These are phyloP conservation scores for Ochropleura leucogaster DNA, from an alignment of 2,888 invertebrate species.

Conservation along the genomic window DNA sequence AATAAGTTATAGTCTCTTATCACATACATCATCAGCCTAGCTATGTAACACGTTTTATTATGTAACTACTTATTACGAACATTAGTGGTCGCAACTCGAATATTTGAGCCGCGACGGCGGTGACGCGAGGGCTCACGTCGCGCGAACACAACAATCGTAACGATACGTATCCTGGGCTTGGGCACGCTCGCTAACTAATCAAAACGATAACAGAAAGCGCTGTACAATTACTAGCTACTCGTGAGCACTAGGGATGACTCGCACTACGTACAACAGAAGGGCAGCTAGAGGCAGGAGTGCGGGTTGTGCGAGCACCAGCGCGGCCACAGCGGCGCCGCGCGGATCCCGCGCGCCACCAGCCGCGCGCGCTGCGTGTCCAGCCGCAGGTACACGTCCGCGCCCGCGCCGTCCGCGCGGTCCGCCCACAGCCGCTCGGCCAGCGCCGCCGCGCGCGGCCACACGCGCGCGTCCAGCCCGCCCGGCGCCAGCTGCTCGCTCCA, in stretches of 20 bases:
- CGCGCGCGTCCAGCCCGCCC: conserved; percentile 93
- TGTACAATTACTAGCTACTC: conserved; percentile 77
- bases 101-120: conserved; percentile 58
- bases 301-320: conserved; percentile 95
- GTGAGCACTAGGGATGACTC: conserved; percentile 61
- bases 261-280: conserved; percentile 69
- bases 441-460: conserved; percentile 96
- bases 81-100: conserved; percentile 38
- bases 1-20: conserved; percentile 61
- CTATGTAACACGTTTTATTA: conserved; percentile 68
- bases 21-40: conserved; percentile 62
- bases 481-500: conserved; percentile 96
- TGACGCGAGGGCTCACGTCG: conserved; percentile 37
- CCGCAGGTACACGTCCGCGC: conserved; percentile 92
- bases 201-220: conserved; percentile 67
- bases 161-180: conserved; percentile 14
- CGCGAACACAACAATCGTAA: conserved; percentile 36
- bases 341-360: conserved; percentile 91
- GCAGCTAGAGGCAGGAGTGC: conserved; percentile 91
- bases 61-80: conserved; percentile 60
- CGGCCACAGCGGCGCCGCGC: conserved; percentile 94
- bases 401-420: conserved; percentile 89
- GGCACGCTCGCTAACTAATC: conserved; percentile 59
- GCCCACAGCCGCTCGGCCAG: conserved; percentile 95
- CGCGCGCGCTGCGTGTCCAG: conserved; percentile 92